These are phyloP conservation scores for Gisinianus flammeolus DNA, from an alignment of 2,888 invertebrate species.

Conservation along the genomic window DNA sequence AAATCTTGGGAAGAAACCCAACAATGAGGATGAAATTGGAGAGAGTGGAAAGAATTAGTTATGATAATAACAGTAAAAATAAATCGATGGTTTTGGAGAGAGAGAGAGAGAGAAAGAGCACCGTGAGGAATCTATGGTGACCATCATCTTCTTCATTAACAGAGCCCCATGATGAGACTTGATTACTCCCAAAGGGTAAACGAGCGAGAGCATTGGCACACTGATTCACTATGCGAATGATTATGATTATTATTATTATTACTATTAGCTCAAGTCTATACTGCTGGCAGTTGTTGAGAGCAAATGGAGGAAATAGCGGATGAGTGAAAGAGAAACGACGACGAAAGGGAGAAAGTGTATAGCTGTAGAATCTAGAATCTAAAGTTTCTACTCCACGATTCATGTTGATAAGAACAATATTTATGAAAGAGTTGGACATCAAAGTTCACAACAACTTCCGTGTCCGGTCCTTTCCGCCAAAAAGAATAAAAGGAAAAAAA, in stretches of 20 bases:
- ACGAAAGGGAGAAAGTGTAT: background rate
- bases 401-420: conserved; percentile 40
- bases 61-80: conserved; percentile 47
- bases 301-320: conserved; percentile 6
- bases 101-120: background rate
- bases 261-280: background rate
- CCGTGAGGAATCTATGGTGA: conserved; percentile 10
- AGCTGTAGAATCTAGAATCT: background rate
- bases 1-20: background rate
- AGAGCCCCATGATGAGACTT: conserved; percentile 13
- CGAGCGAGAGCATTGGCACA: background rate
- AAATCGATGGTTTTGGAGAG: conserved; percentile 31
- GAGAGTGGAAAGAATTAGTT: conserved; percentile 36
- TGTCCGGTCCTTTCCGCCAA: conserved; percentile 47
- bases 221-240: background rate
- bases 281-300: conserved; percentile 7
- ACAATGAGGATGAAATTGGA: conserved; percentile 14
- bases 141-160: conserved; percentile 28
- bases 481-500: conserved; percentile 9
- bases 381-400: background rate
- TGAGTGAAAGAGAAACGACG: background rate
- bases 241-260: background rate
- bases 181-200: conserved; percentile 31
- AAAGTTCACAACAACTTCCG: conserved; percentile 59
- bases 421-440: conserved; percentile 52